A percentile compares a stretch with the other conserved stretches of the same genome.
These are phyloP conservation scores for Callipepla californica DNA, from an alignment of 2,113 vertebrate species.

Conservation along the genomic window DNA sequence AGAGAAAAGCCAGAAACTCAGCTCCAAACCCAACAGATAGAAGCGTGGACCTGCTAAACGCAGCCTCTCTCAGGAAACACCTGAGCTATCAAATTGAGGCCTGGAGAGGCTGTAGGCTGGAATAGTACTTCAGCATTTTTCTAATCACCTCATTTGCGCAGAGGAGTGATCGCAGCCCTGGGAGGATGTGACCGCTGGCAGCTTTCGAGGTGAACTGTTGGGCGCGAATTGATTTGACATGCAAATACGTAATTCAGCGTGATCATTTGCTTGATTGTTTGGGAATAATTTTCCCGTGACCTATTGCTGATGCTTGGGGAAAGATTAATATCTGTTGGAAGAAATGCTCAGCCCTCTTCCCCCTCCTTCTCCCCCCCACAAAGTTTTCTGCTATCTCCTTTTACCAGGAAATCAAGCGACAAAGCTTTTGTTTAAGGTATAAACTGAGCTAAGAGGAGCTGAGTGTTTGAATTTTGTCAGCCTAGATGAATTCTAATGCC, in stretches of 20 bases:
- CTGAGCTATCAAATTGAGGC: background rate
- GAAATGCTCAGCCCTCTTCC: background rate
- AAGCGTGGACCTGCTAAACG: background rate
- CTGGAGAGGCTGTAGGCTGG: background rate
- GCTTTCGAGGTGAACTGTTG: background rate
- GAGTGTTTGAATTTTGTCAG: background rate
- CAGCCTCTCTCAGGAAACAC: background rate
- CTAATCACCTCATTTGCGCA: background rate
- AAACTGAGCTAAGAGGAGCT: background rate
- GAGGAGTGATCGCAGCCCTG: background rate
- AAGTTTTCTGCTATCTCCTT: background rate
- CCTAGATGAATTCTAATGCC: background rate
- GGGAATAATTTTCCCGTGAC: background rate
- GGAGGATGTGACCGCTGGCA: background rate
- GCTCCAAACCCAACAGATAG: background rate
- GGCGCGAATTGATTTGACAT: conserved; percentile 4
- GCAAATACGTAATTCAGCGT: background rate
- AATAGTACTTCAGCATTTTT: background rate
- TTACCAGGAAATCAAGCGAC: background rate
- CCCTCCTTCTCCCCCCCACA: no score
- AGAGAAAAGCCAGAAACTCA: background rate
- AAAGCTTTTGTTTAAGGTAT: background rate
- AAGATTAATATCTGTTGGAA: conserved; percentile 21
- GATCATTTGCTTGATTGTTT: background rate
- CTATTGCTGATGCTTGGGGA: background rate